A percentile compares a stretch with the other conserved stretches of the same genome.
phyloP scores from a whole-genome alignment of 1,140 invertebrate species.

The Drosophila funebris region DNA sequence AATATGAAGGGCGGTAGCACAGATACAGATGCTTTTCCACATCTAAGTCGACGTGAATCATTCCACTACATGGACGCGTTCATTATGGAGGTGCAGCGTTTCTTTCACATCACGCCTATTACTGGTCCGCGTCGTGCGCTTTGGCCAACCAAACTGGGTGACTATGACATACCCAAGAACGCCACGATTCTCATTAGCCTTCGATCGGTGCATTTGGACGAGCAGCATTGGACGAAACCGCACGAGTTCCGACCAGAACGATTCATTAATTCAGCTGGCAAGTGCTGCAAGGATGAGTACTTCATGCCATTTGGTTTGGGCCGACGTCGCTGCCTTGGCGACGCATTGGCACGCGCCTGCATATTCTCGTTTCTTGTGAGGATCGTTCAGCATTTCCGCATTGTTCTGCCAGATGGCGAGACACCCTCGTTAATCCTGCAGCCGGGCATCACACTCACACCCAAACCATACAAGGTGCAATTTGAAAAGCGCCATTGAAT shows the following conservation, averaged over 20 bases:
- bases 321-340: constrained; percentile 90
- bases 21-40: constrained; percentile 54
- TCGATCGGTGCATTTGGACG: constrained; percentile 87
- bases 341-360: constrained; percentile 89
- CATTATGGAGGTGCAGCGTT: constrained; percentile 87
- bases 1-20: constrained; percentile 14
- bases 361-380: constrained; percentile 90
- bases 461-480: constrained; percentile 81
- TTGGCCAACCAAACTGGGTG: constrained; percentile 85
- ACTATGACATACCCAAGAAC: constrained; percentile 88
- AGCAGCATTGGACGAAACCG: constrained; percentile 88
- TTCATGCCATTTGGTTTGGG: constrained; percentile 89
- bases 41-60: constrained; percentile 83
- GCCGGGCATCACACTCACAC: constrained; percentile 80
- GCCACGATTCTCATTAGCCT: constrained; percentile 87
- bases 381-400: constrained; percentile 87
- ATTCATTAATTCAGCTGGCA: constrained; percentile 84
- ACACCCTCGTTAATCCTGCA: constrained; percentile 62
- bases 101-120: constrained; percentile 87
- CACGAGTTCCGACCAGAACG: constrained; percentile 89
- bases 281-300: constrained; percentile 82
- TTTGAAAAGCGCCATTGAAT: constrained; percentile 61
- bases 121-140: constrained; percentile 88
- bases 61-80: constrained; percentile 88
- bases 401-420: constrained; percentile 65